Percentiles rank a stretch among this genome's conserved stretches.
phyloP scores from a whole-genome alignment of 1,140 invertebrate species.

The Lepidurus couesii region DNA sequence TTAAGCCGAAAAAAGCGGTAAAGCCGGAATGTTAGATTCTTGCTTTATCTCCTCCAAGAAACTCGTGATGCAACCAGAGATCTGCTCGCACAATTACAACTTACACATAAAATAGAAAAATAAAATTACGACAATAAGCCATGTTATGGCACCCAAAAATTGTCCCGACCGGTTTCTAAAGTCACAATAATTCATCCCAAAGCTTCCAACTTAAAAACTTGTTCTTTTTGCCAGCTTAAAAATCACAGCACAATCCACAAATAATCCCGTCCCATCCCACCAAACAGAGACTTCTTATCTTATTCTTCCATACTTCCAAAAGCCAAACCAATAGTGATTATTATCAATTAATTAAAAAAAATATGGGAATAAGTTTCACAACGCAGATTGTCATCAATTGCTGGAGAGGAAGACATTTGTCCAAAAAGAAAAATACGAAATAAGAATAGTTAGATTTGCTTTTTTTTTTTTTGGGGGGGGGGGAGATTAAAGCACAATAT shows the following conservation, averaged over 20 bases:
- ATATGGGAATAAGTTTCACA: slow-evolving; percentile 3
- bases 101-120: too few relatives aligned
- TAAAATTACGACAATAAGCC: too few relatives aligned
- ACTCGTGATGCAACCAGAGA: too few relatives aligned
- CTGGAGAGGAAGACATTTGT: slow-evolving; percentile 12
- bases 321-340: slow-evolving; percentile 2
- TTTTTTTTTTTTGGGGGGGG: not conserved
- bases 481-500: slow-evolving; percentile 24
- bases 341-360: not conserved
- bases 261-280: not conserved
- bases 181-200: not conserved
- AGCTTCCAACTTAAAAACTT: not conserved
- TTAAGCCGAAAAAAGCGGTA: too few relatives aligned
- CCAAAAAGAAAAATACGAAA: not conserved
- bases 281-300: not conserved
- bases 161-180: not conserved
- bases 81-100: too few relatives aligned
- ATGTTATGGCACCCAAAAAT: not conserved
- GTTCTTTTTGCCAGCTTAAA: not conserved
- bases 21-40: too few relatives aligned
- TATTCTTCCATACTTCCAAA: not conserved
- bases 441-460: not conserved
- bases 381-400: slow-evolving; percentile 16
- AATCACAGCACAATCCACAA: not conserved
- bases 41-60: too few relatives aligned